phyloP scores from a whole-genome alignment of 2,113 vertebrate species.

The Todiramphus saurophagus region DNA sequence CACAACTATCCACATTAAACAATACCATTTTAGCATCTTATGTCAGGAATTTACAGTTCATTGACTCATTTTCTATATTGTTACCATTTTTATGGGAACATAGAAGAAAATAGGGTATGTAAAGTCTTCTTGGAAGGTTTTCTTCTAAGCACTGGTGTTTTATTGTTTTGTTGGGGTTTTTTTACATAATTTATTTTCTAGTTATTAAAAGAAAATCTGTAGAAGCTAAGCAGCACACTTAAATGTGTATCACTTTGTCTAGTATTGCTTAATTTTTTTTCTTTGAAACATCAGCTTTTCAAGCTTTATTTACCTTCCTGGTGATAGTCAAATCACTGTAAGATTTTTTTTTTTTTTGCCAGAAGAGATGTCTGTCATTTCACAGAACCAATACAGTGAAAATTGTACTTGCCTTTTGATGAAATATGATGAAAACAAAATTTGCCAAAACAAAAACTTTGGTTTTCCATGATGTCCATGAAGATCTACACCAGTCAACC shows the following conservation, averaged over 20 bases:
- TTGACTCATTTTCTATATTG: slow-evolving; percentile 27
- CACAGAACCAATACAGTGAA: not conserved
- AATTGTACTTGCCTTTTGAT: not conserved
- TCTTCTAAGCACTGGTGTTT: not conserved
- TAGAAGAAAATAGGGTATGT: not conserved
- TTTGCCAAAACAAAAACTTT: not conserved
- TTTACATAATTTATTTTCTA: slow-evolving; percentile 33
- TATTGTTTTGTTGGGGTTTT: not conserved
- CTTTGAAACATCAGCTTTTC: slow-evolving; percentile 58
- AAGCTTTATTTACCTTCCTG: slow-evolving; percentile 49
- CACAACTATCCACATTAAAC: not conserved
- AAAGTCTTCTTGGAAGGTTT: not conserved
- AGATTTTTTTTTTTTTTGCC: not conserved
- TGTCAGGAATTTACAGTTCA: not conserved
- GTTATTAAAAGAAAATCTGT: not conserved
- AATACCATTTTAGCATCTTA: not conserved
- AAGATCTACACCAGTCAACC: not conserved
- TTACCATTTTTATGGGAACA: not conserved
- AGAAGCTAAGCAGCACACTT: slow-evolving; percentile 17
- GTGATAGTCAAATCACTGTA: slow-evolving; percentile 44
- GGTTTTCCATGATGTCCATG: not conserved
- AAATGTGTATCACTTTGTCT: slow-evolving; percentile 33
- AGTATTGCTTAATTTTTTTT: slow-evolving; percentile 18
- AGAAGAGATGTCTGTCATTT: not conserved
- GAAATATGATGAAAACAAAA: not conserved